A percentile compares a stretch with the other conserved stretches of the same genome.
Evolutionary conservation across 2,888 invertebrate genomes (phyloP).

Genomic region (Nemapogon koenigi): DNA sequence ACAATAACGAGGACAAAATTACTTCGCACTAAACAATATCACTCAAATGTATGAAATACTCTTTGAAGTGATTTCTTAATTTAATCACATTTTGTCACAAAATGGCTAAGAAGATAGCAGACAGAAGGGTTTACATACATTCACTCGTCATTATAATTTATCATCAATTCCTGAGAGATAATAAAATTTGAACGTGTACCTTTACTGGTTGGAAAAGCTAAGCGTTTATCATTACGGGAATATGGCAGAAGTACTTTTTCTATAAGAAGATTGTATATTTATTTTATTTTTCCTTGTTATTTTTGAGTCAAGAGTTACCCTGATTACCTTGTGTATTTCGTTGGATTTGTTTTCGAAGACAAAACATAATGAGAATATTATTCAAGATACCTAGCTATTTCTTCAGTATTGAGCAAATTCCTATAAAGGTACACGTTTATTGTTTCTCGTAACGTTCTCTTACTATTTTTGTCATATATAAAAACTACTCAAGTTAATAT

Average conservation of each 20-base stretch:
- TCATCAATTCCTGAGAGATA: constrained; percentile 60
- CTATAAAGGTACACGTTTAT: constrained; percentile 42
- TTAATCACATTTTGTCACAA: constrained; percentile 58
- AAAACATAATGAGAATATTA: too few relatives aligned
- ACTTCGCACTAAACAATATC: too few relatives aligned
- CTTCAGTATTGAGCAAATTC: too few relatives aligned
- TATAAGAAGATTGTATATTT: not conserved
- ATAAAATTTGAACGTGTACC: constrained; percentile 54
- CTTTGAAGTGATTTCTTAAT: too few relatives aligned
- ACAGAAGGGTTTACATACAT: constrained; percentile 20
- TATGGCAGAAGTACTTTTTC: not conserved
- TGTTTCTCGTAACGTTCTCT: not conserved
- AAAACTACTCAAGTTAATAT: constrained; percentile 57
- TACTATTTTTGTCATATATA: constrained; percentile 25
- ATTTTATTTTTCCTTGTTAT: not conserved
- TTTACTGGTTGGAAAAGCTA: too few relatives aligned
- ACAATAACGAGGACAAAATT: too few relatives aligned
- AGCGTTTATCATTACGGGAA: too few relatives aligned
- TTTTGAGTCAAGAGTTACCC: constrained; percentile 9
- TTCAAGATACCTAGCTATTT: too few relatives aligned
- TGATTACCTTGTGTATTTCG: constrained; percentile 9
- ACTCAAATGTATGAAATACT: too few relatives aligned
- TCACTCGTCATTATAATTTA: constrained; percentile 32
- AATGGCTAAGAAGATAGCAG: constrained; percentile 29
- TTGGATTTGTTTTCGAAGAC: too few relatives aligned